Percentiles rank a stretch among this genome's conserved stretches.
These are phyloP conservation scores for Embiotoca jacksoni DNA, from an alignment of 2,113 vertebrate genomes.

Conservation along the genomic window DNA sequence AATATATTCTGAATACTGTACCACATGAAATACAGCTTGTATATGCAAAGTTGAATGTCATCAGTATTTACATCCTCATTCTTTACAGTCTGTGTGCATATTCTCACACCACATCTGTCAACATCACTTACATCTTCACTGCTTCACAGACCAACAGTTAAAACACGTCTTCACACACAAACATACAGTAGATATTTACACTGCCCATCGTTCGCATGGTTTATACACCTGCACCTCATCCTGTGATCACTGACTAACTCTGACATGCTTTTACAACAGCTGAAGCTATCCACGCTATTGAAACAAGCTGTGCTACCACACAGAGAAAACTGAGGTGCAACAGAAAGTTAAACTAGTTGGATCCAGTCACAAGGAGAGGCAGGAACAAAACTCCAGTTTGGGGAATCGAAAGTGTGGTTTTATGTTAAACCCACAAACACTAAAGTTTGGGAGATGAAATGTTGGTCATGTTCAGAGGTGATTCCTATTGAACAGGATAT, in stretches of 20 bases:
- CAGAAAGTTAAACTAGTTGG: too few species aligned
- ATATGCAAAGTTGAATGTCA: conserved; percentile 62
- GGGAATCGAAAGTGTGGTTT: too few species aligned
- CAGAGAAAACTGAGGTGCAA: background rate
- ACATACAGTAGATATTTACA: conserved; percentile 53
- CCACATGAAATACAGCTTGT: conserved; percentile 74
- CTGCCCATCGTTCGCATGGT: conserved; percentile 26
- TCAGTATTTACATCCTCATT: conserved; percentile 59
- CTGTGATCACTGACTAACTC: conserved; percentile 9
- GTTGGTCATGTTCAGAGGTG: too few species aligned
- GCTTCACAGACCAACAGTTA: conserved; percentile 51
- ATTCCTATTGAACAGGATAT: too few species aligned
- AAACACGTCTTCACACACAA: conserved; percentile 49
- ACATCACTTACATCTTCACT: conserved; percentile 43
- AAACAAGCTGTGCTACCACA: conserved; percentile 34
- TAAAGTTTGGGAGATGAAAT: too few species aligned
- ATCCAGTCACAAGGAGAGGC: background rate
- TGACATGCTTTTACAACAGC: conserved; percentile 27
- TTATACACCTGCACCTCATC: conserved; percentile 23
- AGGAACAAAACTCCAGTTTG: background rate
- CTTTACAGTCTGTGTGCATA: conserved; percentile 59
- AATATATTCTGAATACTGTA: conserved; percentile 79
- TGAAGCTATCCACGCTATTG: background rate
- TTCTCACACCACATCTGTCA: conserved; percentile 49
- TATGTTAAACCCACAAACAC: too few species aligned